These are phyloP conservation scores for Cossypha dichroa DNA, from an alignment of 2,797 vertebrate species.

Conservation along the genomic window DNA sequence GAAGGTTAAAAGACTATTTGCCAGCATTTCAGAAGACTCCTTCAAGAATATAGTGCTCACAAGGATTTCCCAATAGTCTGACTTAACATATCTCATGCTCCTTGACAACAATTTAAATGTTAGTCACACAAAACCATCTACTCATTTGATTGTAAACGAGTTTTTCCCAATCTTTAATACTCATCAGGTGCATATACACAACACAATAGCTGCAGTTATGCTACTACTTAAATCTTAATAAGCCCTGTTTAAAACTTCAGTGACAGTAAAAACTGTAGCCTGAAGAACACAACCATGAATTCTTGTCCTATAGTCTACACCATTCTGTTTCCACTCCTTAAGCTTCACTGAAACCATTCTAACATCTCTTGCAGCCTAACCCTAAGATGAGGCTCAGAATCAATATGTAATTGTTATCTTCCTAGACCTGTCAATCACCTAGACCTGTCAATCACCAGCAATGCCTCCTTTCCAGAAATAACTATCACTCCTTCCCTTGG, in stretches of 20 bases:
- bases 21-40: background rate
- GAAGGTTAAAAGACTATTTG: background rate
- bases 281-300: conserved; percentile 6
- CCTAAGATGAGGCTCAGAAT: background rate
- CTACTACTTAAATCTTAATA: conserved; percentile 38
- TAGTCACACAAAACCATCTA: conserved; percentile 40
- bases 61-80: background rate
- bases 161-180: conserved; percentile 36
- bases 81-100: background rate
- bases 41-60: background rate
- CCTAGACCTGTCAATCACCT: background rate
- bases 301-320: background rate
- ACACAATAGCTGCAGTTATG: background rate
- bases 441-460: background rate
- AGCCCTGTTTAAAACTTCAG: background rate
- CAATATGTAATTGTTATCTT: background rate
- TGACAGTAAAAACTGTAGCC: conserved; percentile 19
- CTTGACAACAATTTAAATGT: background rate
- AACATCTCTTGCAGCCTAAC: background rate
- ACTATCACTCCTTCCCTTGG: background rate
- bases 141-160: conserved; percentile 20
- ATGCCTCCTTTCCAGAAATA: background rate
- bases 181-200: background rate
- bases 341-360: background rate
- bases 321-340: background rate